Conservation (phyloP, 1,140 invertebrate species). For the Saccostrea glomerata region DNA sequence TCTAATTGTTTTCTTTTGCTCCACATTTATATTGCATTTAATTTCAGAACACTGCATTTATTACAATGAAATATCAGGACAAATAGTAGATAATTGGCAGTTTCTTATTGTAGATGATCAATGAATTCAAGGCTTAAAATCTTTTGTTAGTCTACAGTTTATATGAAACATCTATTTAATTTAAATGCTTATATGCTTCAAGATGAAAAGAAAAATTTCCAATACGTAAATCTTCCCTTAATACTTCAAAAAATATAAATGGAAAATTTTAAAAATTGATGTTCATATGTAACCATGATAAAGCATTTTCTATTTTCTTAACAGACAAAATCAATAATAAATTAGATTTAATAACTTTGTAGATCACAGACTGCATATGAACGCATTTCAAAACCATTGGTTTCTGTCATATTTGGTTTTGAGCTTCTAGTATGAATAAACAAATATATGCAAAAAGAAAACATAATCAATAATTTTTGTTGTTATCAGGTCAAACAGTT, state of each 20-base stretch:
- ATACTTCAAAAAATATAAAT: background rate
- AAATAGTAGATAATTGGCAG: background rate
- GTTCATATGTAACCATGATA: background rate
- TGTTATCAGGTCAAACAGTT: constrained; percentile 52
- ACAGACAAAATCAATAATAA: background rate
- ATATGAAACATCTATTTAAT: background rate
- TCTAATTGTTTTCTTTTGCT: background rate
- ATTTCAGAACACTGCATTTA: background rate
- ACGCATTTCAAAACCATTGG: background rate
- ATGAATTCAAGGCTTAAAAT: background rate
- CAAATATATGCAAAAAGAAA: background rate
- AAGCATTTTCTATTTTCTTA: background rate
- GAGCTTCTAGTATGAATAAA: constrained; percentile 1
- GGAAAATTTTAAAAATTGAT: background rate
- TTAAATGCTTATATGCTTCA: background rate
- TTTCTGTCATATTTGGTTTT: background rate
- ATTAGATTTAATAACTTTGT: background rate
- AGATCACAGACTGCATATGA: background rate
- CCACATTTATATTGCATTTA: background rate
- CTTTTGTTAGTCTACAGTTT: background rate
- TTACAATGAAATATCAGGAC: background rate
- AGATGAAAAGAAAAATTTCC: background rate
- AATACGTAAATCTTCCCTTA: background rate
- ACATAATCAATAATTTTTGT: constrained; percentile 38
- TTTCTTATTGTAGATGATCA: background rate